A percentile compares a stretch with the other conserved stretches of the same genome.
Conservation (phyloP, 23 tunicate species). For the Pegea sp. region DNA sequence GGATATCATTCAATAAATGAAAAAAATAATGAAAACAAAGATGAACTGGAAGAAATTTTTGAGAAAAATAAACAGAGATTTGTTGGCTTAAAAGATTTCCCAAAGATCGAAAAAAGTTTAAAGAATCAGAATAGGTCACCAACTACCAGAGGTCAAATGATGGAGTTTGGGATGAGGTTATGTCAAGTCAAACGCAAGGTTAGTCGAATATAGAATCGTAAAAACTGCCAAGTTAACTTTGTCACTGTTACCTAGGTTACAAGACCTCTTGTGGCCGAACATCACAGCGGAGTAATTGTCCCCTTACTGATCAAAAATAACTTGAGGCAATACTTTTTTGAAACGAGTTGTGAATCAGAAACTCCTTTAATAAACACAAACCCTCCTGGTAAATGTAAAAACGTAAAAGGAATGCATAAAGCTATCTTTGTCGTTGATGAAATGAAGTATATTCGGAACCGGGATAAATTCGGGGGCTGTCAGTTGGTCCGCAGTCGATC, state of each 20-base stretch:
- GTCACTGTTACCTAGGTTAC: neutral
- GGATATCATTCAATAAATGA: too few species aligned
- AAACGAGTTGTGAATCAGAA: neutral
- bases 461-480: too few species aligned
- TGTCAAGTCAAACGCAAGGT: constrained; percentile 1
- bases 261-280: neutral
- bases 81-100: too few species aligned
- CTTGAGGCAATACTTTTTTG: neutral
- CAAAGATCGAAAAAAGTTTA: too few species aligned
- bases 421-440: constrained; percentile 3
- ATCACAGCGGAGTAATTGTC: neutral
- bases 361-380: neutral
- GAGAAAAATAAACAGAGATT: too few species aligned
- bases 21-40: too few species aligned
- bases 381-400: neutral
- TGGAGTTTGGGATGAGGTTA: neutral
- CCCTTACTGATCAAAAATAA: neutral
- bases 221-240: neutral
- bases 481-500: too few species aligned
- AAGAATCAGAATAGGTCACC: too few species aligned
- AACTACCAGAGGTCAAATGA: too few species aligned
- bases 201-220: neutral
- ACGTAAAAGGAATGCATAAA: neutral
- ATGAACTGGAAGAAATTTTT: too few species aligned
- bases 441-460: neutral